Percentiles rank a stretch among this genome's conserved stretches.
These are phyloP conservation scores for Cheilosia variabilis DNA, from an alignment of 2,888 invertebrate species.

Conservation along the genomic window DNA sequence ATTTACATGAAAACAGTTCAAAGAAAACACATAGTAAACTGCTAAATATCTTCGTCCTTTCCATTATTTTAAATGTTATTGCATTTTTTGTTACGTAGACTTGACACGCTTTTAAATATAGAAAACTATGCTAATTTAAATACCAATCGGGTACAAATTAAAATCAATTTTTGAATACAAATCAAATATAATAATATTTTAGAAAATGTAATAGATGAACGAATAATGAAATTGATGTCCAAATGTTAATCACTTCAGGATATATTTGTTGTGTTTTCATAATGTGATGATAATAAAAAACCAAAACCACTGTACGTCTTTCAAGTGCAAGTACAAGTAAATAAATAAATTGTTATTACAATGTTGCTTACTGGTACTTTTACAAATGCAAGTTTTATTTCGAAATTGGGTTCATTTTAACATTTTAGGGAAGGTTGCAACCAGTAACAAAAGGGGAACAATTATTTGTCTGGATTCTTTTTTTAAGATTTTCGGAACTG, in stretches of 20 bases:
- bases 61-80: constrained; percentile 10
- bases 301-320: constrained; percentile 24
- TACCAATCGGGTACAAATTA: constrained; percentile 63
- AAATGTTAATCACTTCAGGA: constrained; percentile 12
- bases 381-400: too few species aligned
- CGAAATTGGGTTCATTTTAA: too few species aligned
- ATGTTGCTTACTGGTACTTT: too few species aligned
- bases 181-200: constrained; percentile 50
- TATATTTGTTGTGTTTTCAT: constrained; percentile 42
- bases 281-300: constrained; percentile 43
- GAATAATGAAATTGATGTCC: constrained; percentile 27
- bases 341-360: background rate
- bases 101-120: constrained; percentile 40
- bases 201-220: constrained; percentile 27
- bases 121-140: constrained; percentile 37
- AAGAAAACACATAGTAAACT: background rate
- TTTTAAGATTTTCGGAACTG: too few species aligned
- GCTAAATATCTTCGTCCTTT: constrained; percentile 39
- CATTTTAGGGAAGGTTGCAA: too few species aligned
- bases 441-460: too few species aligned
- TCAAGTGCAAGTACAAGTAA: constrained; percentile 38
- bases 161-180: constrained; percentile 52
- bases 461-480: too few species aligned
- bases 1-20: constrained; percentile 11
- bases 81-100: constrained; percentile 36